Evolutionary conservation across 1,140 invertebrate genomes (phyloP).

Genomic region (Drosophila kohkoa): DNA sequence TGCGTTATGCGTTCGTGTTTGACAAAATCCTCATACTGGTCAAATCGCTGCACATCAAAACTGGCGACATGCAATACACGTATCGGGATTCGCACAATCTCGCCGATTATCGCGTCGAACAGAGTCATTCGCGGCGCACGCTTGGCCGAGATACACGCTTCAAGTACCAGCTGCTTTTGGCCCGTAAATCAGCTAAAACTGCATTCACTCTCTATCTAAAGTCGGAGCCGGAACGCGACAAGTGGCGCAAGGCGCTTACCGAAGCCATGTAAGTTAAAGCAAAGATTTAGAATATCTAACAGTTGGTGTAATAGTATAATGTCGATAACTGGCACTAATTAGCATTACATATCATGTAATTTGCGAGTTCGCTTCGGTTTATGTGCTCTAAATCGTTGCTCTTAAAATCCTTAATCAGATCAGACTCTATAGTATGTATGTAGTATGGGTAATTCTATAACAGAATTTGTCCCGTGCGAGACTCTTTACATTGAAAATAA

Average conservation of each 20-base stretch:
- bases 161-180: conserved; percentile 93
- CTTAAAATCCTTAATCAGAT: too few relatives aligned
- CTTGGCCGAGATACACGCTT: conserved; percentile 90
- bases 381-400: too few relatives aligned
- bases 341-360: too few relatives aligned
- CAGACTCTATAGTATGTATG: too few relatives aligned
- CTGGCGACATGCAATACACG: conserved; percentile 94
- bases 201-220: conserved; percentile 96
- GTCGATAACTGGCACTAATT: too few relatives aligned
- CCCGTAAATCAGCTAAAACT: conserved; percentile 91
- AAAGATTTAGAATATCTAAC: too few relatives aligned
- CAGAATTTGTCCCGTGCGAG: too few relatives aligned
- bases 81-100: conserved; percentile 94
- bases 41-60: conserved; percentile 92
- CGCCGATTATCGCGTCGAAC: conserved; percentile 94
- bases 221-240: conserved; percentile 93
- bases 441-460: too few relatives aligned
- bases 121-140: conserved; percentile 88
- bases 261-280: conserved; percentile 92
- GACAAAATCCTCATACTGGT: conserved; percentile 98
- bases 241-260: conserved; percentile 96
- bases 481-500: too few relatives aligned
- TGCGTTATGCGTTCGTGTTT: conserved; percentile 97
- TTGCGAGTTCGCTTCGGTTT: too few relatives aligned
- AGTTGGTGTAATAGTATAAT: too few relatives aligned